Conservation (phyloP, 2,113 vertebrate species). For the Centropus unirufus region DNA sequence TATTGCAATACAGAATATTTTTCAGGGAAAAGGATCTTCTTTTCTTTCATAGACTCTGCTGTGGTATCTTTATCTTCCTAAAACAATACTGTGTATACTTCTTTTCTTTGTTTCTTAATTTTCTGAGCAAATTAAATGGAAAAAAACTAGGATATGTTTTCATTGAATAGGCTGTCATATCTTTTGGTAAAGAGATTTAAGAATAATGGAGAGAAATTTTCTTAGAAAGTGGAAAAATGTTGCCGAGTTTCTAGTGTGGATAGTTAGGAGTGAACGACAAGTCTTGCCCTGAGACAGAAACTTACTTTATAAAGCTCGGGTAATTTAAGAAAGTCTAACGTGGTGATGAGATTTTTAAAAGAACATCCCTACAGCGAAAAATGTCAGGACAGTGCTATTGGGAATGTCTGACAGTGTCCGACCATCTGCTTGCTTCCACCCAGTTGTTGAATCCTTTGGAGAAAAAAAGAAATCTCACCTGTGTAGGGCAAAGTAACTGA, state of each 20-base stretch:
- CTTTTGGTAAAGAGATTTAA: not conserved
- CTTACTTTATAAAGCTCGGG: not conserved
- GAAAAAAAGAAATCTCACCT: not conserved
- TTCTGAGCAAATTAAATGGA: not conserved
- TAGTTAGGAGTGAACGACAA: not conserved
- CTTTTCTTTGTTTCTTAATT: not conserved
- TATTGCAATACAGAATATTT: not conserved
- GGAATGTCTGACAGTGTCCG: not conserved
- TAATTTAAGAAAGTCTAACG: not conserved
- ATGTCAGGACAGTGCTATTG: not conserved
- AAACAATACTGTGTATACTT: not conserved
- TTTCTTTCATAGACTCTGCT: not conserved
- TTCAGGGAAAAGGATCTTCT: not conserved
- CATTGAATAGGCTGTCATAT: not conserved
- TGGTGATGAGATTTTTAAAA: not conserved
- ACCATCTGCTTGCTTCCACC: not conserved
- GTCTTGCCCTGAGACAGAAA: not conserved
- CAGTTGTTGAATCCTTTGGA: not conserved
- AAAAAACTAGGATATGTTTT: not conserved
- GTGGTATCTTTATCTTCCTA: not conserved
- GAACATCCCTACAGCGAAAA: not conserved
- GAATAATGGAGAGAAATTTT: not conserved
- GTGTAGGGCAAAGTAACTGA: not conserved
- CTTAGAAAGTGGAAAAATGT: not conserved
- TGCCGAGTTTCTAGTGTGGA: not conserved